phyloP scores from a whole-genome alignment of 2,113 vertebrate species.

The Hydrolagus affinis region DNA sequence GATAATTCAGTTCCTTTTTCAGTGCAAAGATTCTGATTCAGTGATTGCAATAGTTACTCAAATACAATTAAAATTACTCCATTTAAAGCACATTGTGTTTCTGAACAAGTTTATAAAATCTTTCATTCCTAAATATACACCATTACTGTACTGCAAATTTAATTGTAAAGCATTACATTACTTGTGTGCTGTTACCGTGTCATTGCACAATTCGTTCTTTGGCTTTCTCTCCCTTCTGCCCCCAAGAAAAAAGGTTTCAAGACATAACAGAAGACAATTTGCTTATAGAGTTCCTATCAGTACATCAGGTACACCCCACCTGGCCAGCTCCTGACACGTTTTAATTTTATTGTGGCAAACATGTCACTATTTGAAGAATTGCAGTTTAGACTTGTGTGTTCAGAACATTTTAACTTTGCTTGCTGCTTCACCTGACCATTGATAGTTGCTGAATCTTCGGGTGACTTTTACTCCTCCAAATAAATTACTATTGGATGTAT shows the following conservation, averaged over 20 bases:
- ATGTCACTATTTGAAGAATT: too few relatives aligned
- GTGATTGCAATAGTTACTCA: not conserved
- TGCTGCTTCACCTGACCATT: too few relatives aligned
- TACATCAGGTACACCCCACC: not conserved
- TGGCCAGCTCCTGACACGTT: not conserved
- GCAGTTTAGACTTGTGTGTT: too few relatives aligned
- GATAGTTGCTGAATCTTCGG: too few relatives aligned
- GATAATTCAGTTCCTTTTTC: slow-evolving; percentile 20
- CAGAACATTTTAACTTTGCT: too few relatives aligned
- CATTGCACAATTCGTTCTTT: not conserved
- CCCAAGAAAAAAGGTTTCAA: too few relatives aligned
- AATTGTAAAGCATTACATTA: not conserved
- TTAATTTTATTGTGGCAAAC: not conserved
- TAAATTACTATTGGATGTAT: too few relatives aligned
- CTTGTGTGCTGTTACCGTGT: not conserved
- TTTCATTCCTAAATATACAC: not conserved
- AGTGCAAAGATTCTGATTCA: not conserved
- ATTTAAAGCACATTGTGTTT: not conserved
- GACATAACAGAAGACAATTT: not conserved
- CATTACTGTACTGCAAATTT: not conserved
- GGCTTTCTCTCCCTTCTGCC: too few relatives aligned
- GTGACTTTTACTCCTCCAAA: too few relatives aligned
- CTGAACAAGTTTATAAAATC: not conserved
- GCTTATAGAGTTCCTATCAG: not conserved
- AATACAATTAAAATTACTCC: not conserved